phyloP scores from a whole-genome alignment of 2,888 invertebrate species.

The Embidobia sp. region DNA sequence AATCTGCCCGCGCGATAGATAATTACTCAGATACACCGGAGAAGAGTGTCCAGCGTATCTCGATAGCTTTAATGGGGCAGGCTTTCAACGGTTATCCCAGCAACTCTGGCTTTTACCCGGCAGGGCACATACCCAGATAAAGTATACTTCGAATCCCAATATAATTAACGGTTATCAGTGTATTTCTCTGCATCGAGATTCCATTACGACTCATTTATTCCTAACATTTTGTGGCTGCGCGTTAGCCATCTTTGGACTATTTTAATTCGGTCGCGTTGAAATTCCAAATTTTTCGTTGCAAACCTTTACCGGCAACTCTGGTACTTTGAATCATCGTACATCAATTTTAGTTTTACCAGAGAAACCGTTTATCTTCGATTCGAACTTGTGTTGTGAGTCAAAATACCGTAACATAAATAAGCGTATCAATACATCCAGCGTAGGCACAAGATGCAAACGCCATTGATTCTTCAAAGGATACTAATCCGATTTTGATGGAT shows the following conservation, averaged over 20 bases:
- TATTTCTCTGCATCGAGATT: constrained; percentile 73
- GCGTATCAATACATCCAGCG: too few relatives aligned
- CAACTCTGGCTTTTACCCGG: constrained; percentile 77
- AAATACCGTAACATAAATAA: too few relatives aligned
- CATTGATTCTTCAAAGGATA: too few relatives aligned
- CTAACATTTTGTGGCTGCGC: constrained; percentile 62
- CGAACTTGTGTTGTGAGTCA: too few relatives aligned
- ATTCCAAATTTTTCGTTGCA: too few relatives aligned
- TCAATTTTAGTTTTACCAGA: too few relatives aligned
- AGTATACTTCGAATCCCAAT: constrained; percentile 72
- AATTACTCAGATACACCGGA: constrained; percentile 78
- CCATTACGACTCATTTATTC: constrained; percentile 78
- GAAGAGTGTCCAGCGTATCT: constrained; percentile 77
- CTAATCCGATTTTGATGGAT: too few relatives aligned
- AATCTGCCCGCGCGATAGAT: constrained; percentile 76
- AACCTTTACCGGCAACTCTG: too few relatives aligned
- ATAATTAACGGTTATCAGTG: constrained; percentile 71
- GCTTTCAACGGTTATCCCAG: constrained; percentile 79
- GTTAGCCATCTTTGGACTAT: constrained; percentile 11
- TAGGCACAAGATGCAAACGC: too few relatives aligned
- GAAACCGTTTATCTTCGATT: too few relatives aligned
- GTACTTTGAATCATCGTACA: too few relatives aligned
- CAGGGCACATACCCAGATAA: constrained; percentile 74
- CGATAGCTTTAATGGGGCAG: constrained; percentile 80
- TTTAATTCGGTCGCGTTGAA: too few relatives aligned